A percentile compares a stretch with the other conserved stretches of the same genome.
phyloP scores from a whole-genome alignment of 23 tunicate species.

The Ascidia mentula region DNA sequence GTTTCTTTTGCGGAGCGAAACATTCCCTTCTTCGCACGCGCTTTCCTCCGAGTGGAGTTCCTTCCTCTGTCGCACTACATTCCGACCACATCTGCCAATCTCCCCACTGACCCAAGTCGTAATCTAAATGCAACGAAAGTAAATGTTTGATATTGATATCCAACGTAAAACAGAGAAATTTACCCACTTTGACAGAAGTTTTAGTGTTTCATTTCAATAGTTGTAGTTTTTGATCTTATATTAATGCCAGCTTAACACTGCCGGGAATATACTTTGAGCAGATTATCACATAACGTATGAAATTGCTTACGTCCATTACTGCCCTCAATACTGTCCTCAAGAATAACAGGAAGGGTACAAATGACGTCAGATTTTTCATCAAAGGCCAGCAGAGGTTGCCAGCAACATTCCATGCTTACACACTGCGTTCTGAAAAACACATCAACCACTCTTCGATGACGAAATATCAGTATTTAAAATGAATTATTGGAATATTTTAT shows the following conservation, averaged over 20 bases:
- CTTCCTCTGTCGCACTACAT: background rate
- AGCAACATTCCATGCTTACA: constrained; percentile 11
- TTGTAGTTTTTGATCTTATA: too few relatives aligned
- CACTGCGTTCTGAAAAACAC: background rate
- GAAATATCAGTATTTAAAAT: background rate
- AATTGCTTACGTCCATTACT: too few relatives aligned
- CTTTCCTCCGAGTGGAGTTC: background rate
- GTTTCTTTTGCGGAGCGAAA: background rate
- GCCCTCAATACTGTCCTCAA: too few relatives aligned
- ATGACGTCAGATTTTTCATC: constrained; percentile 15
- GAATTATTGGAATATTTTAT: background rate
- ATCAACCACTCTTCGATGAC: background rate
- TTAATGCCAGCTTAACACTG: too few relatives aligned
- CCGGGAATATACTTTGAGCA: too few relatives aligned
- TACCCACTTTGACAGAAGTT: too few relatives aligned
- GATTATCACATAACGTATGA: too few relatives aligned
- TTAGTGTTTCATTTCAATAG: too few relatives aligned
- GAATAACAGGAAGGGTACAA: constrained; percentile 18
- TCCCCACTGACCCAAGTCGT: background rate
- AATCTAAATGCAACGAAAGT: too few relatives aligned
- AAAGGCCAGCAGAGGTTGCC: background rate
- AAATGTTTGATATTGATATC: too few relatives aligned
- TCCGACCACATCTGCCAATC: constrained; percentile 3
- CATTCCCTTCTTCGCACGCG: background rate
- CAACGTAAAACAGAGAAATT: too few relatives aligned